Conservation (phyloP, 2,797 vertebrate genomes). For the Neosalanx taihuensis region DNA sequence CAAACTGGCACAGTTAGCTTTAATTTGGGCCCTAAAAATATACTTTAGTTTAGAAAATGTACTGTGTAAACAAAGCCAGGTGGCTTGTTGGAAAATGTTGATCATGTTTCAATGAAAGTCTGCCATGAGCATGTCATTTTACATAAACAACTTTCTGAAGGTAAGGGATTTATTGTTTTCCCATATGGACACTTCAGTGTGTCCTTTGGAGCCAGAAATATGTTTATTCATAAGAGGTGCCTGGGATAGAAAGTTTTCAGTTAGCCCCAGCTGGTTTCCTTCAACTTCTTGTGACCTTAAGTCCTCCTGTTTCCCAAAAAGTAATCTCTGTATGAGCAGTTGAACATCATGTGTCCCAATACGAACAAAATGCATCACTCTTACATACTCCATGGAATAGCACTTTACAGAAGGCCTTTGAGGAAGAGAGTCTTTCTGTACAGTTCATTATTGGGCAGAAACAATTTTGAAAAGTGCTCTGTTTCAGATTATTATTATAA, state of each 20-base stretch:
- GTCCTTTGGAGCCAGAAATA: slow-evolving; percentile 62
- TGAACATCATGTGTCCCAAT: slow-evolving; percentile 23
- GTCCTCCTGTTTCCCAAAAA: slow-evolving; percentile 56
- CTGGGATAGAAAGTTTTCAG: slow-evolving; percentile 58
- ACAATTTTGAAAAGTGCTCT: too few species aligned
- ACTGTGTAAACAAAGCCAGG: slow-evolving; percentile 27
- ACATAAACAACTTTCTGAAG: slow-evolving; percentile 64
- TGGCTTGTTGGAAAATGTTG: slow-evolving; percentile 24
- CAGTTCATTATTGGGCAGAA: not conserved
- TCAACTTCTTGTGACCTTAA: slow-evolving; percentile 75
- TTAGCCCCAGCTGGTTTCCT: slow-evolving; percentile 72
- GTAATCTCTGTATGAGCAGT: slow-evolving; percentile 40
- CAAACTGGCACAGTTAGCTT: not conserved
- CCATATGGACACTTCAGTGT: slow-evolving; percentile 74
- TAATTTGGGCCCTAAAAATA: not conserved
- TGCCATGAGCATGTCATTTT: slow-evolving; percentile 53
- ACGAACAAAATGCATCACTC: slow-evolving; percentile 10
- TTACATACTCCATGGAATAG: not conserved
- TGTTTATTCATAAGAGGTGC: slow-evolving; percentile 77
- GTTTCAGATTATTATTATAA: too few species aligned
- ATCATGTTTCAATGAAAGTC: slow-evolving; percentile 39
- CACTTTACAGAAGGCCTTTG: slow-evolving; percentile 3
- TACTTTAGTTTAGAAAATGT: slow-evolving; percentile 30
- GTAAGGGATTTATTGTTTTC: slow-evolving; percentile 71
- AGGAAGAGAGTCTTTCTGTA: not conserved